Conservation (phyloP, 2,113 vertebrate species). For the Hyla sarda region DNA sequence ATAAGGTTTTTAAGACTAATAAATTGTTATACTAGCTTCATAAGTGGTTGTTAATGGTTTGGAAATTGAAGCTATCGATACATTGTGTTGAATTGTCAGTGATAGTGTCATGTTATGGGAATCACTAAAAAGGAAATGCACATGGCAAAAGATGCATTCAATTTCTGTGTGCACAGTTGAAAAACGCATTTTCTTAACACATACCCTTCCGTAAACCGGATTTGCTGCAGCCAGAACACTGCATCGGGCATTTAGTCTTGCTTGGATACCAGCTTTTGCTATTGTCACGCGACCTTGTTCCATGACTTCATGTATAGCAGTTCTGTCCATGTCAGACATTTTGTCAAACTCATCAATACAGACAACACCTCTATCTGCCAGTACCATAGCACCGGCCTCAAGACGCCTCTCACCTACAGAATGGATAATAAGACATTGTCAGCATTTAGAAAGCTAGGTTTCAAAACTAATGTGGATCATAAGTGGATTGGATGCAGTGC, state of each 20-base stretch:
- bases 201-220: slow-evolving; percentile 61
- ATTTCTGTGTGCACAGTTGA: too few relatives aligned
- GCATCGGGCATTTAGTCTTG: slow-evolving; percentile 60
- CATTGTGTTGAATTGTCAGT: too few relatives aligned
- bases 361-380: slow-evolving; percentile 61
- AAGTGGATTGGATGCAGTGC: too few relatives aligned
- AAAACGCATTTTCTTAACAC: too few relatives aligned
- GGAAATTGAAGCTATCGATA: too few relatives aligned
- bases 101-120: too few relatives aligned
- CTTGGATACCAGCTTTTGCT: slow-evolving; percentile 69
- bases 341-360: slow-evolving; percentile 62
- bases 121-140: too few relatives aligned
- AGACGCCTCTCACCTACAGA: slow-evolving; percentile 42
- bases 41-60: too few relatives aligned
- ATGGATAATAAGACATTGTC: too few relatives aligned
- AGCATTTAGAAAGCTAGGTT: neutral
- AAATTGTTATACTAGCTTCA: too few relatives aligned
- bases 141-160: too few relatives aligned
- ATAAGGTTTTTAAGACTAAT: too few relatives aligned
- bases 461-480: neutral
- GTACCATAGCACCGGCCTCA: slow-evolving; percentile 64
- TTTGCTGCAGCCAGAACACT: slow-evolving; percentile 71
- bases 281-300: slow-evolving; percentile 66
- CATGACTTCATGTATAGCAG: slow-evolving; percentile 65
- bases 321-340: slow-evolving; percentile 64